Base-by-base conservation (phyloP, 2,888 invertebrate species). In the Syrphus vitripennis region DNA sequence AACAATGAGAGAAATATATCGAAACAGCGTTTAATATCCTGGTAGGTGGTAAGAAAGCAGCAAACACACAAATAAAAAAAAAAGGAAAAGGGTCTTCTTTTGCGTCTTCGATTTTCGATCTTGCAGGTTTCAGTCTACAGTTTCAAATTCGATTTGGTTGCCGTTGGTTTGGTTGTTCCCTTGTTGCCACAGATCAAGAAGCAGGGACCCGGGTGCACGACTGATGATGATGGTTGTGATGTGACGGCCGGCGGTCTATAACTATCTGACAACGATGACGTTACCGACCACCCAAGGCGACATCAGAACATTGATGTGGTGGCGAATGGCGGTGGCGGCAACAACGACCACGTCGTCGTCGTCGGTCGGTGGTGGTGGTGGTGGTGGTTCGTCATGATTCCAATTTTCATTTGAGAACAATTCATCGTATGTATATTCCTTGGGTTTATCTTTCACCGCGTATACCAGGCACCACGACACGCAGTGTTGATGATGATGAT, bases 351-450 rank as follows among this genome's bases (percentile, higher is more conserved):
- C 31, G 19, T 31, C 55, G 16, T 2, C n/a, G 1, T 3, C 26
- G 21, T n/a, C 53, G 1, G 21, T 3, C 21, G 48, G 21, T 16
- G 29, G 12, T 1, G 31, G 6, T 4, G 57, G 10, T 21, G 57
- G 16, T 70, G 75, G 71, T 80, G 67, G 84, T 86, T 86, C 84
- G 77, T 86, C 84, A 86, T 86, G 81, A 81, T 86, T 77, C 37
- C 65, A 2, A 42, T 75, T 74, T 70, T 34, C 69, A n/a, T 65
- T 59, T 70, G 42, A 74, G 31, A 71, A 12, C 9, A 34, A 74
- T 72, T 67, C 40, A 40, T 7, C 10, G 10, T 67, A 63, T 31
- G 40, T 12, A 10, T 55, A 63, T 78, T 78, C 42, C 19, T 21
- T 37, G 4, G 42, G 14, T 37, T 53, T 55, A 14, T 45, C 16